Percentiles rank a stretch among this genome's conserved stretches.
phyloP scores from a whole-genome alignment of 2,797 vertebrate genomes.

The Lepidocolaptes lacrymiger region DNA sequence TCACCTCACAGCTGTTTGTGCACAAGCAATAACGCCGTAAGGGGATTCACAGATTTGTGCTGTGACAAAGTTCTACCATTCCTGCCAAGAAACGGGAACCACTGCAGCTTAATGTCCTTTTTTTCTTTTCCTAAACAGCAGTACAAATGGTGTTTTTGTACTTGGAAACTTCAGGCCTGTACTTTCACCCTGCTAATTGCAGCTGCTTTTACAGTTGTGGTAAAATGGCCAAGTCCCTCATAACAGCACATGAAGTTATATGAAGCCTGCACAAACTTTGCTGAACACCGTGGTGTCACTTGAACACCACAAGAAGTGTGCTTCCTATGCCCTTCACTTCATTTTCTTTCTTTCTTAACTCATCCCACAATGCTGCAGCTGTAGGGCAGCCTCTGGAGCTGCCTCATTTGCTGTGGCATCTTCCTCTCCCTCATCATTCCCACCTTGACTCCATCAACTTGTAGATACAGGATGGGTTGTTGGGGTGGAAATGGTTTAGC shows the following conservation, averaged over 20 bases:
- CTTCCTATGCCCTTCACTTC: neutral
- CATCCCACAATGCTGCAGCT: neutral
- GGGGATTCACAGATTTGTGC: constrained; percentile 19
- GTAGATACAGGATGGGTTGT: neutral
- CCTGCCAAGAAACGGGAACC: constrained; percentile 19
- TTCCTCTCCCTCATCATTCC: neutral
- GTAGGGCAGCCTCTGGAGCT: neutral
- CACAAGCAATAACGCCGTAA: constrained; percentile 10
- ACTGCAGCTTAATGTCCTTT: neutral
- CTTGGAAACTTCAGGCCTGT: neutral
- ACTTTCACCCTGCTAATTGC: neutral
- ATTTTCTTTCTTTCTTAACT: neutral
- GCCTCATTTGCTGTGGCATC: neutral
- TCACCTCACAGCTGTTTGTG: constrained; percentile 12
- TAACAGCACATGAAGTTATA: neutral
- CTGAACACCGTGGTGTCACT: neutral
- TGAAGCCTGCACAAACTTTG: accelerated
- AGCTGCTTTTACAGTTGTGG: neutral
- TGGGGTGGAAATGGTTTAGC: neutral
- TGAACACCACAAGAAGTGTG: neutral
- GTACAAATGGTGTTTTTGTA: neutral
- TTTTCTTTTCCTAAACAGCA: neutral
- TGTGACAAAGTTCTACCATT: constrained; percentile 6
- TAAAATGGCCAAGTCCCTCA: neutral
- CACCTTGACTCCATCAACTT: neutral